phyloP scores from a whole-genome alignment of 2,113 vertebrate genomes.

The Thermophis baileyi region DNA sequence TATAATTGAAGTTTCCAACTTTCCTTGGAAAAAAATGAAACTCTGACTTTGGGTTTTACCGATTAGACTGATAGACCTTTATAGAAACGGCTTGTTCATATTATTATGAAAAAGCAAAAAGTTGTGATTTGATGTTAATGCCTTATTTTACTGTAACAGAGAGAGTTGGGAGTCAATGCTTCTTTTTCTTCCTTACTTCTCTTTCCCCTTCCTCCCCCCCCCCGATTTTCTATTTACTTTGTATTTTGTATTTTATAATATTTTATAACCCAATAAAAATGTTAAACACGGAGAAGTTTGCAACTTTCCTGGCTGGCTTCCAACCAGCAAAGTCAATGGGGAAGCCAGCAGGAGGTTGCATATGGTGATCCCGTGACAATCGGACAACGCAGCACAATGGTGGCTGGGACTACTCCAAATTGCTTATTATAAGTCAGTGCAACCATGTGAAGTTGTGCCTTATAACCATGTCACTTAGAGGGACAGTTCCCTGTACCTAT shows the following conservation, averaged over 20 bases:
- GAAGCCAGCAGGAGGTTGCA: background rate
- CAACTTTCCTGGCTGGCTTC: background rate
- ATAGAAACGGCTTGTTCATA: no score
- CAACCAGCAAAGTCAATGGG: background rate
- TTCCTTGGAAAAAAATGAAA: background rate
- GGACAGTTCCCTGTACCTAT: background rate
- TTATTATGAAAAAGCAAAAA: no score
- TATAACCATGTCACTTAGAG: background rate
- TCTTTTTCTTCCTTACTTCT: no score
- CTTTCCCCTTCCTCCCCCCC: no score
- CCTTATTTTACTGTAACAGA: no score
- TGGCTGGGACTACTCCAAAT: background rate
- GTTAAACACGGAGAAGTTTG: background rate
- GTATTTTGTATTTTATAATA: no score
- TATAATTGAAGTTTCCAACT: background rate
- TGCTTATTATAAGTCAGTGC: background rate
- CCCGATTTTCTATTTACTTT: no score
- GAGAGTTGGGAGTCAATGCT: no score
- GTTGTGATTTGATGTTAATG: no score
- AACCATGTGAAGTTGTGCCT: background rate
- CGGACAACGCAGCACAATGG: background rate
- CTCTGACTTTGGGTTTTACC: no score
- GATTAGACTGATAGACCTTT: no score
- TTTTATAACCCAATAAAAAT: no score
- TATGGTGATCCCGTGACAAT: background rate